phyloP scores from a whole-genome alignment of 2,888 invertebrate genomes.

The Caenorhabditis sinica region DNA sequence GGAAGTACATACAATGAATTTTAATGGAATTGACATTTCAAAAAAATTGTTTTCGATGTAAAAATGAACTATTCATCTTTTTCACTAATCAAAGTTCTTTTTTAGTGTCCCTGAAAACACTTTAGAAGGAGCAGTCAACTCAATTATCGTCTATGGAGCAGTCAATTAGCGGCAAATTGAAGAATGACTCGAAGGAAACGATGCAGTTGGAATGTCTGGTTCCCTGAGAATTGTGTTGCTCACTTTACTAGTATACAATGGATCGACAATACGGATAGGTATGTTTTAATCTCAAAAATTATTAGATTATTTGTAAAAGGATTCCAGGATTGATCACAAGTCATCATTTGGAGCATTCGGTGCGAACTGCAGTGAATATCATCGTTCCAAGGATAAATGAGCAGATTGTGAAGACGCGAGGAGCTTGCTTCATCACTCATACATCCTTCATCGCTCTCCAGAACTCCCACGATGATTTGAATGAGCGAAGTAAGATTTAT shows the following conservation, averaged over 20 bases:
- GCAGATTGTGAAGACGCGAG: conserved; percentile 56
- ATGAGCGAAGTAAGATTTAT: conserved; percentile 40
- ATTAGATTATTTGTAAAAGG: not conserved
- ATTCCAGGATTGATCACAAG: conserved; percentile 57
- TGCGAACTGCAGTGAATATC: conserved; percentile 59
- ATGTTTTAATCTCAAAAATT: not conserved
- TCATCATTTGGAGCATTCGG: conserved; percentile 42
- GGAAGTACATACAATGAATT: too few species aligned
- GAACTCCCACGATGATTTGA: conserved; percentile 48
- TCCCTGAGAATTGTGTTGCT: conserved; percentile 26
- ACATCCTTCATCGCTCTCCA: conserved; percentile 41
- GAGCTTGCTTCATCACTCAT: conserved; percentile 49
- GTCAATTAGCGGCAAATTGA: conserved; percentile 51
- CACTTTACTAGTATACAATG: not conserved
- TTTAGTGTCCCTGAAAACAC: conserved; percentile 36
- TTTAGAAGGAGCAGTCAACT: conserved; percentile 40
- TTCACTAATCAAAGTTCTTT: conserved; percentile 33
- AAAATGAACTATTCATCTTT: not conserved
- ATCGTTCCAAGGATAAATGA: conserved; percentile 61
- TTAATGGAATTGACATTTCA: too few species aligned
- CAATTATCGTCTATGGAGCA: conserved; percentile 48
- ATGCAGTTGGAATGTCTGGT: conserved; percentile 47
- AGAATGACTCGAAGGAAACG: conserved; percentile 8
- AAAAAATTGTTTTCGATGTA: not conserved
- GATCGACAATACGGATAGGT: conserved; percentile 47